phyloP scores from a whole-genome alignment of 64 coral and sea anemone genomes.

The Exaiptasia diaphana region DNA sequence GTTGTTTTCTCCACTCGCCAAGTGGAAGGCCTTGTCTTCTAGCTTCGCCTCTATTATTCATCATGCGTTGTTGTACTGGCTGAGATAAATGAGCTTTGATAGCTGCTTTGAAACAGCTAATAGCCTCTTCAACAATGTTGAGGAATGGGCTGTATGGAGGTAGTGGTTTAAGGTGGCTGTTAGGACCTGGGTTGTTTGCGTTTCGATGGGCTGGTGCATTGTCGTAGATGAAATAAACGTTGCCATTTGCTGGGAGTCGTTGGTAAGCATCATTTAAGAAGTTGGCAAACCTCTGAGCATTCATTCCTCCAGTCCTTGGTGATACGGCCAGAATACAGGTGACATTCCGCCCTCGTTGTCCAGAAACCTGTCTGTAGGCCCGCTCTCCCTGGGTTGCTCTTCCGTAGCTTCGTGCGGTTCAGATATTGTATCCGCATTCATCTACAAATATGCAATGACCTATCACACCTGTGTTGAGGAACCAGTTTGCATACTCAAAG shows the following conservation, averaged over 20 bases:
- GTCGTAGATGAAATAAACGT: slow-evolving; percentile 39
- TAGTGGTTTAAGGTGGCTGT: slow-evolving; percentile 31
- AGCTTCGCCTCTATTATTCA: slow-evolving; percentile 55
- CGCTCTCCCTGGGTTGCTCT: slow-evolving; percentile 21
- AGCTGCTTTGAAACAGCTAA: too few relatives aligned
- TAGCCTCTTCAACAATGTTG: neutral
- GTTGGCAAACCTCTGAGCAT: neutral
- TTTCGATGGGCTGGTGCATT: slow-evolving; percentile 31
- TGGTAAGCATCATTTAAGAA: neutral
- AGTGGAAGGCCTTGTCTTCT: too few relatives aligned
- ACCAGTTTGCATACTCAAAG: slow-evolving; percentile 9
- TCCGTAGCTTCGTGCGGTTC: slow-evolving; percentile 10
- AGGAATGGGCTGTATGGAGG: slow-evolving; percentile 28
- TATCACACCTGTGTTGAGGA: slow-evolving; percentile 10
- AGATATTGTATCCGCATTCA: too few relatives aligned
- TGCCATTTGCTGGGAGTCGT: neutral
- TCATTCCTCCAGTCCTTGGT: slow-evolving; percentile 20
- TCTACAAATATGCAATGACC: neutral
- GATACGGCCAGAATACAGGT: slow-evolving; percentile 8
- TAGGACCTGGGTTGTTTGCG: neutral
- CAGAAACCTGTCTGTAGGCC: slow-evolving; percentile 6
- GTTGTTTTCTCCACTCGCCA: slow-evolving; percentile 1
- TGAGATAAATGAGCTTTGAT: slow-evolving; percentile 24
- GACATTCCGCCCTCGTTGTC: slow-evolving; percentile 22
- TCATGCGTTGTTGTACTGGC: neutral